Base-by-base conservation (phyloP, 2,113 vertebrate species). In the Dasyprocta punctata region DNA sequence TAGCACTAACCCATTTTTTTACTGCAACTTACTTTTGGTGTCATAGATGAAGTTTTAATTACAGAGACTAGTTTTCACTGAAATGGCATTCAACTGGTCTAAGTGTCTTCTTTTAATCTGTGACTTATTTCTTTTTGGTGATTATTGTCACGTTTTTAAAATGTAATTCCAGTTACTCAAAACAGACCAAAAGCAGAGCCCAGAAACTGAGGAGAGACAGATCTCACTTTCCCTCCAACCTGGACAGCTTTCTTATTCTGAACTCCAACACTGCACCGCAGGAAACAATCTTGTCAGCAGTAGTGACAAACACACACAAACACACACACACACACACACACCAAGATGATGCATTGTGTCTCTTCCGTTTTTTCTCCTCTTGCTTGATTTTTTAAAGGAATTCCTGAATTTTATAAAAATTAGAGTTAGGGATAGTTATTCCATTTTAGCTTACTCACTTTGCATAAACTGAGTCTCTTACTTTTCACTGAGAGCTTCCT, bases 21-120 rank as follows among this genome's bases (percentile, higher is more conserved):
- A 89, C 80, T 94, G 33, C 80, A 71, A 67, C 19, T 60, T 96
- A 33, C 75, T 82, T 13, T 44, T 84, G 38, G 7, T 60, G 54
- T 54, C 65, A 92, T 78, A 88, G 91, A 86, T 58, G 60, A 92
- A 90, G 67, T 9, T 97, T 92, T 97, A 86, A 95, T 89, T 92
- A 78, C 7, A 61, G 8, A 84, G 65, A 86, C 33, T 33, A 58
- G n/a, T 61, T 86, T 52, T 90, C 33, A 13, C n/a, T 36, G 52
- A 96, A 80, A 91, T 13, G 49, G 22, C 9, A 17, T 75, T 28
- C 71, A 47, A 41, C 49, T 92, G 67, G 52, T 67, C 73, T 94
- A 82, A 82, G 22, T 63, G 41, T 65, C 19, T 89, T 82, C 58
- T 80, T 94, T 87, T 86, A 95, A 94, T 80, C 36, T 89, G 65